A percentile compares a stretch with the other conserved stretches of the same genome.
Evolutionary conservation across 2,888 invertebrate genomes (phyloP).

Genomic region (Trichogramma evanescens): DNA sequence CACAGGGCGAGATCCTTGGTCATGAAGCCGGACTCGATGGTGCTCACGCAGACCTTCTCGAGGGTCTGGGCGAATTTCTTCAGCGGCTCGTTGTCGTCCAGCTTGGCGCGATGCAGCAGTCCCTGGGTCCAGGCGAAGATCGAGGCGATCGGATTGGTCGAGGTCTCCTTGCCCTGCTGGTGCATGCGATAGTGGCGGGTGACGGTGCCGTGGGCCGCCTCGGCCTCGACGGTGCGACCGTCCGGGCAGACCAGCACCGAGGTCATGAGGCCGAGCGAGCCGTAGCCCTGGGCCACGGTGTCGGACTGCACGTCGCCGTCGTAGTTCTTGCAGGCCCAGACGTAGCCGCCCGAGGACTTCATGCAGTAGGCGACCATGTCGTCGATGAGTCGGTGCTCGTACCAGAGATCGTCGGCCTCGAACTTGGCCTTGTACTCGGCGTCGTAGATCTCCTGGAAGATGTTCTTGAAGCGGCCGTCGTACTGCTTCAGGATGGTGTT

Average conservation of each 20-base stretch:
- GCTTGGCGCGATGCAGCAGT: constrained; percentile 84
- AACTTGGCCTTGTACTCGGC: constrained; percentile 76
- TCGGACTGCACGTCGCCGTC: constrained; percentile 99
- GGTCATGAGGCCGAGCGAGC: constrained; percentile 96
- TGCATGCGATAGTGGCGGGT: constrained; percentile 85
- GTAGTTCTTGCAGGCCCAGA: constrained; percentile 99
- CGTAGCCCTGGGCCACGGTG: constrained; percentile 94
- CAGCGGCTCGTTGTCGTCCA: constrained; percentile 76
- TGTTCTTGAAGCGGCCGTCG: constrained; percentile 94
- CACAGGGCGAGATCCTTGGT: constrained; percentile 99
- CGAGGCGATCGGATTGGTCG: constrained; percentile 97
- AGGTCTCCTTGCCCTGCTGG: constrained; percentile 94
- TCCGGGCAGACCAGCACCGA: constrained; percentile 95
- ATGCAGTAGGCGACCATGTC: constrained; percentile 98
- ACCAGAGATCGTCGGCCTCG: constrained; percentile 87
- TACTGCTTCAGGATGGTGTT: constrained; percentile 95
- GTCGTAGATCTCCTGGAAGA: constrained; percentile 92
- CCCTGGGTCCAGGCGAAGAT: constrained; percentile 99
- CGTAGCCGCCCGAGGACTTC: constrained; percentile 97
- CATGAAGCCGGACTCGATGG: constrained; percentile 91
- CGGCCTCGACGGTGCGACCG: constrained; percentile 95
- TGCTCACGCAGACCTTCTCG: constrained; percentile 86
- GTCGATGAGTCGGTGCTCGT: constrained; percentile 96
- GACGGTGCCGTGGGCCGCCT: constrained; percentile 97
- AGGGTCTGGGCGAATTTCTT: constrained; percentile 76